Evolutionary conservation across 2,888 invertebrate genomes (phyloP).

Genomic region (Catocala sponsa): DNA sequence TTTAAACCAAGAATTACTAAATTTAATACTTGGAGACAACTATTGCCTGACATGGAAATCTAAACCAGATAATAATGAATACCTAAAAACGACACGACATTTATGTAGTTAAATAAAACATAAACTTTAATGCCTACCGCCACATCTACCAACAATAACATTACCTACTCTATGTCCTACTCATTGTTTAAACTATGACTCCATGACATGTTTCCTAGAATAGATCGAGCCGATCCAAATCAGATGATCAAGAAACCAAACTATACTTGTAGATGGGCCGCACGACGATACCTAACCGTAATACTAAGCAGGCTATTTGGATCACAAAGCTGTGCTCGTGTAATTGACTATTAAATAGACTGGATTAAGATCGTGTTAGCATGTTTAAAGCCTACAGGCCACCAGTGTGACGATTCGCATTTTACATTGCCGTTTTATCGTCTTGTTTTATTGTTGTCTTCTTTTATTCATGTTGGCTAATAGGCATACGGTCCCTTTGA

Average conservation of each 20-base stretch:
- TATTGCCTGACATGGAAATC: no score
- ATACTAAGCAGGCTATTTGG: slow-evolving; percentile 77
- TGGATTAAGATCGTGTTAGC: slow-evolving; percentile 48
- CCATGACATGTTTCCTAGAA: slow-evolving; percentile 82
- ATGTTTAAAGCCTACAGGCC: slow-evolving; percentile 33
- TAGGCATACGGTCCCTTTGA: no score
- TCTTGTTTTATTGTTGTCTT: no score
- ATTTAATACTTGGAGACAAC: no score
- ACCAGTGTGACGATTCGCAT: background rate
- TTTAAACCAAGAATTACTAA: no score
- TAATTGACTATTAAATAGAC: slow-evolving; percentile 54
- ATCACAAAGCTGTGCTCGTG: slow-evolving; percentile 60
- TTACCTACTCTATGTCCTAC: slow-evolving; percentile 59
- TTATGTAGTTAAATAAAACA: background rate
- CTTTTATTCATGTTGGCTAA: no score
- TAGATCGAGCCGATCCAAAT: slow-evolving; percentile 82
- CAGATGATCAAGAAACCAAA: slow-evolving; percentile 78
- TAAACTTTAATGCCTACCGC: slow-evolving; percentile 12
- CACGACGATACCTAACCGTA: slow-evolving; percentile 60
- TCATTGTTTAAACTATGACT: slow-evolving; percentile 83
- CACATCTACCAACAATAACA: slow-evolving; percentile 14
- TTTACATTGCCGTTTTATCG: background rate
- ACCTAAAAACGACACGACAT: background rate
- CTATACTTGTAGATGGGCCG: slow-evolving; percentile 76
- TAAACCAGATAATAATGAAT: background rate